Conservation (phyloP, 2,888 invertebrate species). For the Heliconius ethilla region DNA sequence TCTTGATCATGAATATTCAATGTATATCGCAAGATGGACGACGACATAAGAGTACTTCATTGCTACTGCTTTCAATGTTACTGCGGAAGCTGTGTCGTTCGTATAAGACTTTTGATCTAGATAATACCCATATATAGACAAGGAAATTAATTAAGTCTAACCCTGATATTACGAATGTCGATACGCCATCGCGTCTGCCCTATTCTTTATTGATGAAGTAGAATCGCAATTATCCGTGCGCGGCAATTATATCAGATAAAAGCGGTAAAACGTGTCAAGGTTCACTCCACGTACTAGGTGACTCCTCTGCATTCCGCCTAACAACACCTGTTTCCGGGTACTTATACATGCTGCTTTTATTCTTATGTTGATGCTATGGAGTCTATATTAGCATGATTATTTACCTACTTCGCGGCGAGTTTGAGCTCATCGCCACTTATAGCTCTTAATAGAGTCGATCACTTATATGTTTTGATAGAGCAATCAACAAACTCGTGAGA, state of each 20-base stretch:
- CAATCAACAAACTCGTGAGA: constrained; percentile 24
- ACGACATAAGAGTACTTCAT: constrained; percentile 21
- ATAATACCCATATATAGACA: constrained; percentile 54
- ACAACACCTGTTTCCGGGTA: constrained; percentile 65
- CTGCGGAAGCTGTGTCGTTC: constrained; percentile 21
- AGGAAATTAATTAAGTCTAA: constrained; percentile 64
- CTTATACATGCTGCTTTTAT: constrained; percentile 49
- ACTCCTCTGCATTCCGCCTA: constrained; percentile 53
- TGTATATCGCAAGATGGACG: constrained; percentile 7
- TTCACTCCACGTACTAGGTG: constrained; percentile 48
- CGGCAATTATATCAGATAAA: constrained; percentile 58
- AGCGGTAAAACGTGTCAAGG: constrained; percentile 67
- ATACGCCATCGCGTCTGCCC: constrained; percentile 48
- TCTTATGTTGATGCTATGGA: constrained; percentile 42
- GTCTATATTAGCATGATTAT: constrained; percentile 45
- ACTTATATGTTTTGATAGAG: constrained; percentile 43
- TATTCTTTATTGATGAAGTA: constrained; percentile 44
- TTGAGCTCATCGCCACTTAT: constrained; percentile 49
- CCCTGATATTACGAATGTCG: constrained; percentile 58
- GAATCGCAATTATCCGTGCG: constrained; percentile 62
- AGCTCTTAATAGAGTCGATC: constrained; percentile 39
- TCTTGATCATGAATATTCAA: constrained; percentile 33
- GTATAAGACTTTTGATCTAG: constrained; percentile 41
- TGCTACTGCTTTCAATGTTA: constrained; percentile 27
- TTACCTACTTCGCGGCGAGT: constrained; percentile 29